Base-by-base conservation (phyloP, 2,888 invertebrate species). In the Uloborus plumipes region DNA sequence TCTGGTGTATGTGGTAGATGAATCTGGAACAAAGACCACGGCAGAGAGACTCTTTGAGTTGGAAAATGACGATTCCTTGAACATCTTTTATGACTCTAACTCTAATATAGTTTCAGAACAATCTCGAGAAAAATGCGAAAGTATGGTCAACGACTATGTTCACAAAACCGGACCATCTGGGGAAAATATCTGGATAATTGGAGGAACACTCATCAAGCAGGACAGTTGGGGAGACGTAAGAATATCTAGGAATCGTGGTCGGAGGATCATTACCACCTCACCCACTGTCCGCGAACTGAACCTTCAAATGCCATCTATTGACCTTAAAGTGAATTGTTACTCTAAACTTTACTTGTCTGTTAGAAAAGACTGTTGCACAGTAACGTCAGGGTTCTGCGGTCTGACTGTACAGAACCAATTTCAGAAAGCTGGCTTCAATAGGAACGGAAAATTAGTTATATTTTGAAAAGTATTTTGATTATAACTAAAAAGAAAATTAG, bases 401-500 rank as follows among this genome's bases (percentile, higher is more conserved):
- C 95, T 96, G 89, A 95, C 95, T 85, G 95, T 95, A n/a, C 93
- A 95, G 87, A 96, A 96, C 89, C 95, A 95, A 20, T 95, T 95
- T 14, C 96, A 96, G 89, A 95, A 95, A 47, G 95, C 96, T 75
- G 96, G 96, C 71, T 95, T 96, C 88, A 95, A 96, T 89, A 94
- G 95, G 89, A 93, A 94, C 88, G 95, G 95, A 89, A 93, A 95
- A 88, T 91, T 96, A 69, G 95, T 95, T 16, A 53, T 80, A n/a
- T 73, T 78, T 49, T 78, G 51, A 71, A 39, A 39, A 39, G 39
- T 11, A 39, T 39, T 39, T 39, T 39, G 39, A 1, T 9, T 39
- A 9, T 39, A 39, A 39, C 11, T 39, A 39, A 1, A 11, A 6
- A 7, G 39, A 39, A 39, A 7, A 39, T 39, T 7, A 39, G 9